phyloP scores from a whole-genome alignment of 2,888 invertebrate genomes.

The Calliopum simillimum region DNA sequence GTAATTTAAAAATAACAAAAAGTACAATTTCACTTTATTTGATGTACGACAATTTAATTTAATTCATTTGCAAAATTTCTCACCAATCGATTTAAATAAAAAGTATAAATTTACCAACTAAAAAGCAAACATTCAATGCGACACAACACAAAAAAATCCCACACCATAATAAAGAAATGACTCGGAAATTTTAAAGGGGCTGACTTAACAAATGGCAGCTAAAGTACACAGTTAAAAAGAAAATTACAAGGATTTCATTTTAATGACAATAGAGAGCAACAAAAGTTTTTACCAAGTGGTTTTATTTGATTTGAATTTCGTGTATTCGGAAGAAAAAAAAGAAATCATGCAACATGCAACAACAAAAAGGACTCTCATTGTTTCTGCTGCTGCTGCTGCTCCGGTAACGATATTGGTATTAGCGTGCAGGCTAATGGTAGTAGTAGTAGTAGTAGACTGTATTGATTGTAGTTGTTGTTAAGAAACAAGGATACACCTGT shows the following conservation, averaged over 20 bases:
- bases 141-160: conserved; percentile 6
- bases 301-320: conserved; percentile 16
- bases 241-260: conserved; percentile 24
- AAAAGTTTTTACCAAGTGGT: conserved; percentile 15
- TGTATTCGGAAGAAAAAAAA: background rate
- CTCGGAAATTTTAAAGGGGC: background rate
- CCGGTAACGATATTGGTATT: conserved; percentile 4
- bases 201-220: background rate
- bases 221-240: background rate
- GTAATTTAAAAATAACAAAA: background rate
- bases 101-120: conserved; percentile 48
- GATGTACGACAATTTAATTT: too few species aligned
- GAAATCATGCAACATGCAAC: background rate
- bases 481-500: conserved; percentile 55
- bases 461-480: conserved; percentile 19
- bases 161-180: conserved; percentile 17
- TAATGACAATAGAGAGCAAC: background rate
- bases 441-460: too few species aligned
- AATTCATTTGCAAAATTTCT: background rate
- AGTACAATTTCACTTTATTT: background rate
- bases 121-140: conserved; percentile 44
- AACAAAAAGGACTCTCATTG: conserved; percentile 16
- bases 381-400: conserved; percentile 22
- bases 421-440: too few species aligned
- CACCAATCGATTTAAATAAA: conserved; percentile 49